phyloP scores from a whole-genome alignment of 2,113 vertebrate species.

The Pterocles burchelli region DNA sequence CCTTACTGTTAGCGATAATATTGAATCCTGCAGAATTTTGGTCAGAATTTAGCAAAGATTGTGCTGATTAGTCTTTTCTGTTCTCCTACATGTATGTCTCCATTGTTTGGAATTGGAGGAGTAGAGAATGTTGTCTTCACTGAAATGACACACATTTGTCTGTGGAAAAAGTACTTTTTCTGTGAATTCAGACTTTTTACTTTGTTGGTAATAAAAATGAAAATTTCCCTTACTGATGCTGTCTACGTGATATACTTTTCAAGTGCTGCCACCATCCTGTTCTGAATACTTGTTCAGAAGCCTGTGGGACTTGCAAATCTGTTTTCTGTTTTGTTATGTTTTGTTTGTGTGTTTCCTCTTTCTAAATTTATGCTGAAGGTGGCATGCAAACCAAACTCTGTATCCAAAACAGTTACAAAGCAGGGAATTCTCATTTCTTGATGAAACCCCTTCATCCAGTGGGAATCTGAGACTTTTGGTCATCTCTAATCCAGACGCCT shows the following conservation, averaged over 20 bases:
- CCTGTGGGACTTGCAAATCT: background rate
- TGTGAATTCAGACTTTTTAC: background rate
- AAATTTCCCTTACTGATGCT: background rate
- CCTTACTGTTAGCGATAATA: background rate
- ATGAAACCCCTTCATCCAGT: background rate
- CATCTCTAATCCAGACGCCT: background rate
- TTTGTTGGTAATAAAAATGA: background rate
- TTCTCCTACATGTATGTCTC: background rate
- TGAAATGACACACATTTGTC: background rate
- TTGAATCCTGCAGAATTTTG: background rate
- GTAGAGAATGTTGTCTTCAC: background rate
- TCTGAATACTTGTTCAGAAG: slow-evolving; percentile 18
- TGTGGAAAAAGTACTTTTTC: background rate
- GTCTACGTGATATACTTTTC: background rate
- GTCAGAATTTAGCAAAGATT: background rate
- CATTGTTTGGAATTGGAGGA: background rate
- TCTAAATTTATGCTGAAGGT: slow-evolving; percentile 4
- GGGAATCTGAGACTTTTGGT: background rate
- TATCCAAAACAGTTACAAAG: background rate
- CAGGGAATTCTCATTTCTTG: background rate
- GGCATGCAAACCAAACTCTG: background rate
- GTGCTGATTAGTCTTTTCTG: background rate
- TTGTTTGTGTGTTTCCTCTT: background rate
- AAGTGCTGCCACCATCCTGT: background rate
- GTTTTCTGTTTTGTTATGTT: slow-evolving; percentile 24